A percentile compares a stretch with the other conserved stretches of the same genome.
These are phyloP conservation scores for Origma solitaria DNA, from an alignment of 2,113 vertebrate species.

Conservation along the genomic window DNA sequence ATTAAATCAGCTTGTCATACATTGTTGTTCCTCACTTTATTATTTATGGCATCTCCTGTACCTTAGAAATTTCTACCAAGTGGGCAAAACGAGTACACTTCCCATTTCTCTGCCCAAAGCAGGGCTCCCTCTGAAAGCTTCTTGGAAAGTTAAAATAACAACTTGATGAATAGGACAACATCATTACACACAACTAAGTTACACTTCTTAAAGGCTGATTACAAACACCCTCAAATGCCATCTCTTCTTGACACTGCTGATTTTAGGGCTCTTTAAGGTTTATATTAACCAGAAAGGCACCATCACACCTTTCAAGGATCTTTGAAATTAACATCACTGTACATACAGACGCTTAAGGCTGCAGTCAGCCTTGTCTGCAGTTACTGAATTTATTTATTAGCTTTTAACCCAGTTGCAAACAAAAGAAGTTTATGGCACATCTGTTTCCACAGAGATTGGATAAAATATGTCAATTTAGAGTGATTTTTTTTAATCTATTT, in stretches of 20 bases:
- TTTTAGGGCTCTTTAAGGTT: neutral
- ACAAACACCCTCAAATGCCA: neutral
- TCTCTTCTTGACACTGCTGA: neutral
- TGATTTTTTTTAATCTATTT: neutral
- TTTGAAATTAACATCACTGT: neutral
- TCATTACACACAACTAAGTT: neutral
- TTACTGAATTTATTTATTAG: neutral
- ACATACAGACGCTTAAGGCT: neutral
- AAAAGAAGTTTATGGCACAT: neutral
- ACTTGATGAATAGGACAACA: neutral
- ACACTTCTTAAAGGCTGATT: neutral
- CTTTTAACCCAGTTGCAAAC: neutral
- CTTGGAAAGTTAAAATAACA: neutral
- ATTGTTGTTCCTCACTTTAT: neutral
- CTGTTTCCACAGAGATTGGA: neutral
- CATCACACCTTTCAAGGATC: neutral
- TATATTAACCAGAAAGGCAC: neutral
- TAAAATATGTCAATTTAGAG: neutral
- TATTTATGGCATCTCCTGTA: neutral
- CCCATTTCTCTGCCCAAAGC: neutral
- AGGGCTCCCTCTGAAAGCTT: neutral
- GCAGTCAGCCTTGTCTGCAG: neutral
- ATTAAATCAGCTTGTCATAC: neutral
- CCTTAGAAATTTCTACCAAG: neutral
- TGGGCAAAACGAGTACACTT: neutral